Evolutionary conservation across 2,888 invertebrate species (phyloP), one percentile per base, ranked within the genome.

Genomic region (Augiades crinisus): DNA sequence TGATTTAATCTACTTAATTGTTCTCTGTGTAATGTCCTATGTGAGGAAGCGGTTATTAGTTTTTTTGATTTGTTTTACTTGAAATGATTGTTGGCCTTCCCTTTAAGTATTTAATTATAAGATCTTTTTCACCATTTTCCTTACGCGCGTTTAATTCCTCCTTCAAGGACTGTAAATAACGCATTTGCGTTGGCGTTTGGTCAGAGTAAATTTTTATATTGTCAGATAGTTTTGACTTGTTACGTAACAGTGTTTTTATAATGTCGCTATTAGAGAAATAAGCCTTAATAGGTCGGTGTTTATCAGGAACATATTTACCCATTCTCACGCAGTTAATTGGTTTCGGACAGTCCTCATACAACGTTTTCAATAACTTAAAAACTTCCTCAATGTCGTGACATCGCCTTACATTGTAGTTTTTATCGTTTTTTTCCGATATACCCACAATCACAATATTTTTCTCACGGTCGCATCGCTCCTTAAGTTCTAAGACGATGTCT

Each of bases 371-470:
- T 8, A 47, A 1, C 8, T 47, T 38, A 2, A 8, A 30, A 31
- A 47, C 38, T 47, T 38, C 31, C 14, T 36, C 46, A n/a, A 12
- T 5, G 17, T 34, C 33, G 17, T 24, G 36, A 5, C 12, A 16
- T 14, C 51, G 50, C 49, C 63, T 45, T 0, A 19, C 5, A 3
- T 50, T 41, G n/a, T 0, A 38, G 17, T 57, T 57, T 31, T 56
- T 56, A 56, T 47, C 38, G 17, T 16, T 36, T 12, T 17, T 24
- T 46, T 46, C 46, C 27, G 13, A 17, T 8, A 36, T 46, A 16
- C 46, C 46, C 12, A 36, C 60, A 33, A 66, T 47, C 0, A 66
- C 52, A 4, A 66, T 51, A 30, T 67, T 61, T 56, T 61, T 63
- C 19, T 59, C 58, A 27, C 63, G 55, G 0, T 59, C 51, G 10